These are phyloP conservation scores for Phaethornis superciliosus DNA, from an alignment of 2,113 vertebrate genomes.

Conservation along the genomic window DNA sequence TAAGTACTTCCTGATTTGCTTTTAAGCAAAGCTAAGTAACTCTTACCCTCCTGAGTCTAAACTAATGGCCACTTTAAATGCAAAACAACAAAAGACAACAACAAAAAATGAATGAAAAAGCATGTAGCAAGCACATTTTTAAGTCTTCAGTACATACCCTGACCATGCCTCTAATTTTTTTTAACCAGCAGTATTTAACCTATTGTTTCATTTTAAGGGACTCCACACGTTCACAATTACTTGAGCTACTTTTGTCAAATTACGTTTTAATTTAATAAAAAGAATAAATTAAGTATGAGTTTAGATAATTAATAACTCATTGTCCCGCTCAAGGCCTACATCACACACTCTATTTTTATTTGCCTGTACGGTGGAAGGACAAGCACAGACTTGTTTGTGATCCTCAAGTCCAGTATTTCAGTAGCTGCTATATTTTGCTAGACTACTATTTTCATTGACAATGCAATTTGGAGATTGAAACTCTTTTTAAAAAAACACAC, in stretches of 20 bases:
- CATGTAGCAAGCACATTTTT: neutral
- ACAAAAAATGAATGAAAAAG: neutral
- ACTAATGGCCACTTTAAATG: neutral
- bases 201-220: constrained; percentile 8
- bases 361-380: constrained; percentile 57
- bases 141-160: neutral
- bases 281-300: constrained; percentile 56
- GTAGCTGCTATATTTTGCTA: constrained; percentile 57
- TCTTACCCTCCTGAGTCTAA: neutral
- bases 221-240: constrained; percentile 30
- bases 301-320: constrained; percentile 65
- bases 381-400: constrained; percentile 75
- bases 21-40: neutral
- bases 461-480: constrained; percentile 2
- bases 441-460: constrained; percentile 34
- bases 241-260: constrained; percentile 15
- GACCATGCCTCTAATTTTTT: neutral
- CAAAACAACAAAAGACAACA: neutral
- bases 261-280: constrained; percentile 64
- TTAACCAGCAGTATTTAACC: neutral
- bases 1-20: neutral
- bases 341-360: constrained; percentile 71
- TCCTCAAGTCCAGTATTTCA: constrained; percentile 57
- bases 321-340: constrained; percentile 54
- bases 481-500: neutral